These are phyloP conservation scores for Myotis vivesi DNA, from an alignment of 2,797 vertebrate species.

Conservation along the genomic window DNA sequence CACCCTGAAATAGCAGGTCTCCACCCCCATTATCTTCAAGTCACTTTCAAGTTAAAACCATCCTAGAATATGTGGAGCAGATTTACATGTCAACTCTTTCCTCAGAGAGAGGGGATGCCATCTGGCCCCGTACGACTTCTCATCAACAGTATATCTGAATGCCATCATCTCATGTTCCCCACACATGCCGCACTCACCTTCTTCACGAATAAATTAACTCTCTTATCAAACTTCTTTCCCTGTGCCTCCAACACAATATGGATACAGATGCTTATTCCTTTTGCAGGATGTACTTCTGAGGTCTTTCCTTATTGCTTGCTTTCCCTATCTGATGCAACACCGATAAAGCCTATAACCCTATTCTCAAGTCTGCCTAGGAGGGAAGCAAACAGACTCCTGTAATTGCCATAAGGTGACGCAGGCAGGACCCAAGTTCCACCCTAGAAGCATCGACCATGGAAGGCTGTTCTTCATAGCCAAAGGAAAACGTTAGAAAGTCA, in stretches of 20 bases:
- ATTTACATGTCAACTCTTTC: background rate
- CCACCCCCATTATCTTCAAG: background rate
- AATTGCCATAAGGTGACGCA: background rate
- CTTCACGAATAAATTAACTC: background rate
- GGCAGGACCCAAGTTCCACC: background rate
- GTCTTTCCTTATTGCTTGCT: background rate
- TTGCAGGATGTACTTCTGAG: background rate
- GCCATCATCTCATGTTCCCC: background rate
- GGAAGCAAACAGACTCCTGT: background rate
- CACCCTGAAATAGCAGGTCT: background rate
- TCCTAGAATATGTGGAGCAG: background rate
- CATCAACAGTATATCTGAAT: background rate
- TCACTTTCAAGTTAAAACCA: background rate
- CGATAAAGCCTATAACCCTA: background rate
- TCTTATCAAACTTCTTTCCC: background rate
- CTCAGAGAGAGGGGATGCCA: background rate
- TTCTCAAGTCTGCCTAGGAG: background rate
- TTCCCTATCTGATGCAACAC: background rate
- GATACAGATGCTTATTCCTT: background rate
- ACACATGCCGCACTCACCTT: background rate
- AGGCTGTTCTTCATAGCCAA: background rate
- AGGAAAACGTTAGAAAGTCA: background rate
- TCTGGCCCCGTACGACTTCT: background rate
- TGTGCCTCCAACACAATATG: background rate
- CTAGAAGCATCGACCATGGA: fast-evolving